These are phyloP conservation scores for Acropora yongei DNA, from an alignment of 64 coral and sea anemone genomes.

Conservation along the genomic window DNA sequence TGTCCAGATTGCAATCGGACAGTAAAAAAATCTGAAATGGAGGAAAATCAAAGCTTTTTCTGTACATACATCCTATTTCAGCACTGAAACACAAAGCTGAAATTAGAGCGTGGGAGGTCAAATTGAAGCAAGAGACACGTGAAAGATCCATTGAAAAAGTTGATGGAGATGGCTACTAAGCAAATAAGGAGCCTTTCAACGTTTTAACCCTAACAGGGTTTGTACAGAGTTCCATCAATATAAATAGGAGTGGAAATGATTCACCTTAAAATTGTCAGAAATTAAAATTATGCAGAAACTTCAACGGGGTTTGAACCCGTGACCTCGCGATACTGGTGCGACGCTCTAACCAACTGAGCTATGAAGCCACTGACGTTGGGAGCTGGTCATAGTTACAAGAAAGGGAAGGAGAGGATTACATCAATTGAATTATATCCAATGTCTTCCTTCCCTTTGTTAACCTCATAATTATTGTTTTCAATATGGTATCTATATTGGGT, in stretches of 20 bases:
- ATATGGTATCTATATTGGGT: too few relatives aligned
- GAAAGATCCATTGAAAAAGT: constrained; percentile 76
- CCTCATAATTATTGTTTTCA: too few relatives aligned
- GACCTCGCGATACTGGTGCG: too few relatives aligned
- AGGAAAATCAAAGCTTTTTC: constrained; percentile 62
- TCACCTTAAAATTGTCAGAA: too few relatives aligned
- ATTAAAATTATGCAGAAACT: not conserved
- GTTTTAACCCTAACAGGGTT: constrained; percentile 74
- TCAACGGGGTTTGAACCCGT: too few relatives aligned
- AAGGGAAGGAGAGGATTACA: not conserved
- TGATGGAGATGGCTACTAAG: constrained; percentile 65
- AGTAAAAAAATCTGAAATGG: constrained; percentile 67
- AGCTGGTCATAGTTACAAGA: not conserved
- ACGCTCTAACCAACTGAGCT: too few relatives aligned
- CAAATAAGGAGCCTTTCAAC: constrained; percentile 62
- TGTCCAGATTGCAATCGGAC: constrained; percentile 81
- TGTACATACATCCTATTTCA: constrained; percentile 57
- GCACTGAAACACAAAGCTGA: constrained; percentile 71
- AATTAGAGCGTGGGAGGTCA: constrained; percentile 85
- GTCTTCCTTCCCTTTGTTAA: not conserved
- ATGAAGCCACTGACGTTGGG: too few relatives aligned
- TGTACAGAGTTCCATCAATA: not conserved
- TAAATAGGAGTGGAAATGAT: too few relatives aligned
- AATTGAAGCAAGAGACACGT: constrained; percentile 75
- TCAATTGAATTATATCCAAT: too few relatives aligned